phyloP scores from a whole-genome alignment of 2,888 invertebrate genomes.

The Tribolium freemani region DNA sequence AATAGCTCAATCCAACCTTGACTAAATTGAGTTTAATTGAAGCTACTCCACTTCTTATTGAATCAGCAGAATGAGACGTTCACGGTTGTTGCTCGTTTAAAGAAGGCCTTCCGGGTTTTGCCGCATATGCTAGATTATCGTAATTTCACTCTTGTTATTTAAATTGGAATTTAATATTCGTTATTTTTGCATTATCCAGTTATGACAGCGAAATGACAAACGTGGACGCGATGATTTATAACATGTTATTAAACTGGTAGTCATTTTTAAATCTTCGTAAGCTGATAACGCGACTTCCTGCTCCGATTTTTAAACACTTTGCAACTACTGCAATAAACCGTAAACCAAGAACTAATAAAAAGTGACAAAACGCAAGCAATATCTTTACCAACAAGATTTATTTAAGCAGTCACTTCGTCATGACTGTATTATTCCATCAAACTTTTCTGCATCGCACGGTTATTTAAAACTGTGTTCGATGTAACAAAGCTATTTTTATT shows the following conservation, averaged over 20 bases:
- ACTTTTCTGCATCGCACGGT: too few relatives aligned
- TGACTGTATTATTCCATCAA: too few relatives aligned
- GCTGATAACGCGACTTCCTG: too few relatives aligned
- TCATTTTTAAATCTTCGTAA: too few relatives aligned
- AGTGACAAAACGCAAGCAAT: too few relatives aligned
- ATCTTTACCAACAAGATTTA: too few relatives aligned
- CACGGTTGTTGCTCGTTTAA: conserved; percentile 32
- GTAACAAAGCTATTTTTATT: conserved; percentile 17
- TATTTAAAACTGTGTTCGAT: background rate
- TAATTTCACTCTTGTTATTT: conserved; percentile 29
- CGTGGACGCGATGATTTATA: background rate
- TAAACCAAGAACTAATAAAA: too few relatives aligned
- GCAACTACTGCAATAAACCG: too few relatives aligned
- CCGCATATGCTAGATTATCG: conserved; percentile 21
- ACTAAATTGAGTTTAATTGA: conserved; percentile 38
- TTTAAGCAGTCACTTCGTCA: too few relatives aligned
- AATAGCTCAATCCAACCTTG: conserved; percentile 36
- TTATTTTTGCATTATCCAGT: conserved; percentile 14
- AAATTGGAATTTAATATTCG: conserved; percentile 19
- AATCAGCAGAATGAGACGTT: conserved; percentile 38
- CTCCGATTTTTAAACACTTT: too few relatives aligned
- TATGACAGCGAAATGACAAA: background rate
- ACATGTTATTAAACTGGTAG: background rate
- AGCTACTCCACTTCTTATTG: conserved; percentile 39
- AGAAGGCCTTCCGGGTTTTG: conserved; percentile 38